Conservation (phyloP, 2,797 vertebrate species). For the Sebastes itinus region DNA sequence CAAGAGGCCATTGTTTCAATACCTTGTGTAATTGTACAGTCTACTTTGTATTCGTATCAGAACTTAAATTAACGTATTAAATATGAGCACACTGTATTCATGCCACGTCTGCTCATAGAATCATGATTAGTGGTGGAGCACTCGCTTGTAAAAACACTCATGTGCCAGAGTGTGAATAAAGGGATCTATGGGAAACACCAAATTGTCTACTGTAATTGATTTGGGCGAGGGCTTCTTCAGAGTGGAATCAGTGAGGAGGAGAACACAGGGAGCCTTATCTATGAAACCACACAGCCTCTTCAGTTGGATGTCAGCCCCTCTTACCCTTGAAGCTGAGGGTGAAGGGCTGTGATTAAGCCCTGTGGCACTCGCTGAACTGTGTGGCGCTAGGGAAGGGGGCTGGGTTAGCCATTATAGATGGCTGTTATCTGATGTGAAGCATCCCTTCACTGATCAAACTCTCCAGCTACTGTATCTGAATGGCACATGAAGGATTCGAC, state of each 20-base stretch:
- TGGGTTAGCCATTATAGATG: conserved; percentile 26
- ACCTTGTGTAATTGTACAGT: not conserved
- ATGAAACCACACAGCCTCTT: conserved; percentile 47
- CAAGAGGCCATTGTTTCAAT: not conserved
- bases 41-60: not conserved
- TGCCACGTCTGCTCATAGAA: not conserved
- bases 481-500: conserved; percentile 12
- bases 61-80: not conserved
- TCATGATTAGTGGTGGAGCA: not conserved
- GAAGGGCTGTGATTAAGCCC: conserved; percentile 34
- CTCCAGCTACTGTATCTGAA: not conserved
- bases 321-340: conserved; percentile 40
- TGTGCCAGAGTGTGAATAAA: conserved; percentile 12
- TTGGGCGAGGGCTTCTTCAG: conserved; percentile 32
- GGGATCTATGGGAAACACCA: conserved; percentile 1
- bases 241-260: conserved; percentile 23
- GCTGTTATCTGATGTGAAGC: conserved; percentile 41
- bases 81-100: not conserved
- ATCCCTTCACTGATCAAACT: conserved; percentile 18
- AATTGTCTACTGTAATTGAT: conserved; percentile 37
- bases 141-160: not conserved
- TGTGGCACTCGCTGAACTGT: conserved; percentile 20
- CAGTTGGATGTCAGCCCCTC: conserved; percentile 50
- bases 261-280: conserved; percentile 52
- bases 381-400: not conserved